Evolutionary conservation across 2,113 vertebrate species (phyloP).

Genomic region (Paramisgurnus dabryanus): DNA sequence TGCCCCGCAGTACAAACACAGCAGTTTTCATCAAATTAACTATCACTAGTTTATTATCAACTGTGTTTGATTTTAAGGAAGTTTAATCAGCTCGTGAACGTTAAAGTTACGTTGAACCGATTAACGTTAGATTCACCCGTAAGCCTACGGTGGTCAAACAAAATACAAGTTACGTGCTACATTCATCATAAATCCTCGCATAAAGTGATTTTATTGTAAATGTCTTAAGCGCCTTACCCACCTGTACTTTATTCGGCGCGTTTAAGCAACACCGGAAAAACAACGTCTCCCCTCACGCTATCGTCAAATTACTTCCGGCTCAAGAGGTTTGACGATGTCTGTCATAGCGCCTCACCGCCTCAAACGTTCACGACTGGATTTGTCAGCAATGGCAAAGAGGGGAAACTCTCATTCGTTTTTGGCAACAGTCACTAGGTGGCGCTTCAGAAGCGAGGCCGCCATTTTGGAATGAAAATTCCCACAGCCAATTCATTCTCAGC

Average conservation of each 20-base stretch:
- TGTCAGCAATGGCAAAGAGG: too few relatives aligned
- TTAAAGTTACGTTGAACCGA: background rate
- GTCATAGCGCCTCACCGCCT: background rate
- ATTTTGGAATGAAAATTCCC: too few relatives aligned
- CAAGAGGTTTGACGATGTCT: background rate
- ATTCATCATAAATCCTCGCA: background rate
- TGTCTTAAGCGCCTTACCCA: constrained; percentile 54
- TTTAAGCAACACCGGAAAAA: constrained; percentile 65
- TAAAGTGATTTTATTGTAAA: background rate
- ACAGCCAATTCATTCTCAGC: too few relatives aligned
- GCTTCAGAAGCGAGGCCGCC: too few relatives aligned
- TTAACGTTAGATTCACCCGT: background rate
- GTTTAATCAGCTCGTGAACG: too few relatives aligned
- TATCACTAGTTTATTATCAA: background rate
- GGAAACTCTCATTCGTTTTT: too few relatives aligned
- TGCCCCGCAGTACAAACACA: too few relatives aligned
- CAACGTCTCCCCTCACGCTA: background rate
- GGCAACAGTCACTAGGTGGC: too few relatives aligned
- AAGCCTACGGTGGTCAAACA: background rate
- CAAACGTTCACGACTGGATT: too few relatives aligned
- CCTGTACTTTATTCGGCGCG: constrained; percentile 72
- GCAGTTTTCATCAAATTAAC: too few relatives aligned
- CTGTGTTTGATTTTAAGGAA: background rate
- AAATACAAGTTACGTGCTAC: background rate
- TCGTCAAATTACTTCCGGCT: constrained; percentile 9